Percentiles rank a stretch among this genome's conserved stretches.
Evolutionary conservation across 2,113 vertebrate species (phyloP).

Genomic region (Podiceps cristatus): DNA sequence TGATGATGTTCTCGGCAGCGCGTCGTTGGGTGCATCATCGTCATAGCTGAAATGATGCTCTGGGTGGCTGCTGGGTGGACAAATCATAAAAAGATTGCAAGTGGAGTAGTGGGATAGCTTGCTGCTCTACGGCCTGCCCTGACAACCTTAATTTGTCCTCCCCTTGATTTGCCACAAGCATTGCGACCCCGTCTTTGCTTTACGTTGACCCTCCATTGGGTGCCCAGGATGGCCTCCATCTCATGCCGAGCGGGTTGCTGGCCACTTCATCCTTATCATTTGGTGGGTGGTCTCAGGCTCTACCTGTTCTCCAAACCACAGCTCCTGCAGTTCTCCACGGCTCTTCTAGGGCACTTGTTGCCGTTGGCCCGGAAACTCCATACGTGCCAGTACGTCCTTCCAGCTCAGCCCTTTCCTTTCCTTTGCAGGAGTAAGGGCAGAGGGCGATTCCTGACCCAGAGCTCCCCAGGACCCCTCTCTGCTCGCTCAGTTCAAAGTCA

Average conservation of each 20-base stretch:
- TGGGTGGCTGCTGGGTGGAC: not conserved
- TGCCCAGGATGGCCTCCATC: not conserved
- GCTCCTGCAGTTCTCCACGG: not conserved
- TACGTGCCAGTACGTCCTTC: fast-evolving
- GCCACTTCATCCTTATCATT: not conserved
- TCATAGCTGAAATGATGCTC: not conserved
- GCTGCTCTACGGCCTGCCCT: not conserved
- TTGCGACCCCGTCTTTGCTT: fast-evolving
- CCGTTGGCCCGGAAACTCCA: not conserved
- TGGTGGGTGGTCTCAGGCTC: not conserved
- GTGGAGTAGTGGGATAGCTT: not conserved
- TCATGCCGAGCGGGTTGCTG: fast-evolving
- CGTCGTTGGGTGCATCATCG: fast-evolving
- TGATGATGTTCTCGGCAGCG: fast-evolving
- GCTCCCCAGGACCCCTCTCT: not conserved
- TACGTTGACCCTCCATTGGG: fast-evolving
- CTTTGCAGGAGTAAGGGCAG: not conserved
- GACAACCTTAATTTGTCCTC: not conserved
- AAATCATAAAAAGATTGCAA: not conserved
- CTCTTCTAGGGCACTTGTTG: not conserved
- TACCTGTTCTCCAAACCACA: not conserved
- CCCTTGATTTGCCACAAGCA: too few relatives aligned
- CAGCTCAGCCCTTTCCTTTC: not conserved
- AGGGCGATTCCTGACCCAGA: not conserved
- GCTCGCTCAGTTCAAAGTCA: fast-evolving